Base-by-base conservation (phyloP, 2,113 vertebrate genomes). In the Atherinomorus stipes region DNA sequence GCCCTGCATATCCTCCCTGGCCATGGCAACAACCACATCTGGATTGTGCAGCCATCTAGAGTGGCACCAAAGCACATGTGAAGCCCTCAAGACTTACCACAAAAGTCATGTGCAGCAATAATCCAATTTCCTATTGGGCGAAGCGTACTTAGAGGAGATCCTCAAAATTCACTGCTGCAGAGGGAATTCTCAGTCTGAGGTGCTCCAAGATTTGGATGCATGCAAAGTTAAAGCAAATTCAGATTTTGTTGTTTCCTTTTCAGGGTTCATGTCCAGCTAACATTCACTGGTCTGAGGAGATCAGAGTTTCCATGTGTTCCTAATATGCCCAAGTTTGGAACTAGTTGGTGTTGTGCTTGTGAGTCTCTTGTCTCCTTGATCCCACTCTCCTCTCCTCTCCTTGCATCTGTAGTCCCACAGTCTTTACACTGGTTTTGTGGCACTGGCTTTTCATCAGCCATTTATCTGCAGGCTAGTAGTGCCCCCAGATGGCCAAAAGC, bases 1-100 rank as follows among this genome's bases (percentile, higher is more conserved):
- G 89, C 90, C 81, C 85, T 85, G 88, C 90, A 92, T 90, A 92
- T 90, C 88, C 88, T 92, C 79, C 86, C 83, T 81, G 89, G 84
- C 90, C 92, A 91, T 92, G 90, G 92, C 90, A 92, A 93, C 92
- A 93, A 91, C 90, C 89, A 91, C 90, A 93, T 90, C 90, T 92
- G 90, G 90, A 88, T 91, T 79, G 69, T 81, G 61, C 84, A 83
- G 89, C 83, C 73, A 79, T 84, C 84, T 68, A 83, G 65, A 86
- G 70, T 78, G 78, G 76, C 83, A 88, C 69, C 71, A 64, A 64
- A 67, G 72, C 78, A 75, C 56, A 76, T 57, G 60, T 80, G 83
- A 74, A 80, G 71, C 81, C 71, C 44, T 76, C 63, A 81, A 83
- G 71, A 84, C 70, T 85, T 63, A 74, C 79, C 68, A 81, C 62